A percentile compares a stretch with the other conserved stretches of the same genome.
Conservation (phyloP, 2,797 vertebrate genomes). For the Gorsachius magnificus region DNA sequence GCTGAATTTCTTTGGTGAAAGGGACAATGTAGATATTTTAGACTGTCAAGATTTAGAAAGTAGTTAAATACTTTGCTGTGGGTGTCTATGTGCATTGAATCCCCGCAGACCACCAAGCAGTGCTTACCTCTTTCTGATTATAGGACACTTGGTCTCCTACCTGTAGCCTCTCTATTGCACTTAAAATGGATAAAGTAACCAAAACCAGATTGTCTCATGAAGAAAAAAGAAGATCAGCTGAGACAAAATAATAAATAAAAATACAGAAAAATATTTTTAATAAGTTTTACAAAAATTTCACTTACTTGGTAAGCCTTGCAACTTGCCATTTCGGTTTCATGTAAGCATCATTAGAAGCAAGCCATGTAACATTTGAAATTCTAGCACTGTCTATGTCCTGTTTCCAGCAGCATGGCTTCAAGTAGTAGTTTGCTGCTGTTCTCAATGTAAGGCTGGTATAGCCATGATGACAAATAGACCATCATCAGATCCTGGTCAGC, state of each 20-base stretch:
- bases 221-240: background rate
- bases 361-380: background rate
- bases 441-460: constrained; percentile 90
- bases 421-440: constrained; percentile 76
- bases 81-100: background rate
- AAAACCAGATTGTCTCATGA: background rate
- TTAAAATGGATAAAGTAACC: background rate
- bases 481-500: constrained; percentile 79
- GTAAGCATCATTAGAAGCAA: background rate
- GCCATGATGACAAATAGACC: constrained; percentile 90
- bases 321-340: background rate
- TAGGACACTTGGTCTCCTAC: background rate
- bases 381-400: constrained; percentile 83
- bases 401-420: constrained; percentile 92
- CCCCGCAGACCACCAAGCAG: background rate
- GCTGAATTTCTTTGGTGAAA: background rate
- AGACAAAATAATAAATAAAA: background rate
- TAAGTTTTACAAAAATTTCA: background rate
- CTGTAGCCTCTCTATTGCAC: background rate
- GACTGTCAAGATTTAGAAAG: background rate
- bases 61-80: background rate
- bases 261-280: constrained; percentile 17
- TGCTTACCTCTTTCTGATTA: background rate
- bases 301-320: constrained; percentile 2
- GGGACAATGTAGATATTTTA: background rate